A percentile compares a stretch with the other conserved stretches of the same genome.
These are phyloP conservation scores for Antedon mediterranea DNA, from an alignment of 53 echinoderm and acorn worm genomes.

Conservation along the genomic window DNA sequence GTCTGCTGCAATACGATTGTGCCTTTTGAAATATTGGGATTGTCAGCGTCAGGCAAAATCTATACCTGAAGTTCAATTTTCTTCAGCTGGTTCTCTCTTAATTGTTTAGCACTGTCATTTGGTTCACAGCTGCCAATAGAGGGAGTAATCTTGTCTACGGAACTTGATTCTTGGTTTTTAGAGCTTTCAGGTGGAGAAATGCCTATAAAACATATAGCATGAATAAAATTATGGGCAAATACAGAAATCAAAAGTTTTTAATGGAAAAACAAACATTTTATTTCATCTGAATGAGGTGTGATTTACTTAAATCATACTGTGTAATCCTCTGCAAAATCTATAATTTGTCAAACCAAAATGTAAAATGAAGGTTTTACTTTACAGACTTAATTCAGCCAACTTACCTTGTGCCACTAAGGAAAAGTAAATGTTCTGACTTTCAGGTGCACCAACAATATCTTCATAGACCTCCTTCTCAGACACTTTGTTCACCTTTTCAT, in stretches of 20 bases:
- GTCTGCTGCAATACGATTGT: too few species aligned
- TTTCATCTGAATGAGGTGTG: too few species aligned
- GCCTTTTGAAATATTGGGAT: too few species aligned
- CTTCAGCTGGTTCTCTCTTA: constrained; percentile 18
- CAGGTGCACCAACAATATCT: background rate
- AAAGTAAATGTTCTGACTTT: background rate
- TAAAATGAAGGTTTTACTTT: too few species aligned
- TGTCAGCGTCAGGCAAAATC: too few species aligned
- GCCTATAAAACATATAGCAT: background rate
- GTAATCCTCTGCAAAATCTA: too few species aligned
- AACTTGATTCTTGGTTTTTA: background rate
- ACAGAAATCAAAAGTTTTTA: too few species aligned
- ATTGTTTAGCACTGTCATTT: constrained; percentile 1
- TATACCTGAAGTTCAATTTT: constrained; percentile 25
- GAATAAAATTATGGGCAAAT: too few species aligned
- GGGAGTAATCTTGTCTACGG: background rate
- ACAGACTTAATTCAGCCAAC: too few species aligned
- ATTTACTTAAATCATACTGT: too few species aligned
- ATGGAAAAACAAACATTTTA: too few species aligned
- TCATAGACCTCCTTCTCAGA: constrained; percentile 27
- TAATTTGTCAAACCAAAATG: too few species aligned
- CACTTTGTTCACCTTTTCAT: constrained; percentile 19
- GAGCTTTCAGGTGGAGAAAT: background rate
- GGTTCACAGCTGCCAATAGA: background rate
- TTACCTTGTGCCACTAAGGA: background rate